phyloP scores from a whole-genome alignment of 2,113 vertebrate genomes.

The Aegithalos caudatus region DNA sequence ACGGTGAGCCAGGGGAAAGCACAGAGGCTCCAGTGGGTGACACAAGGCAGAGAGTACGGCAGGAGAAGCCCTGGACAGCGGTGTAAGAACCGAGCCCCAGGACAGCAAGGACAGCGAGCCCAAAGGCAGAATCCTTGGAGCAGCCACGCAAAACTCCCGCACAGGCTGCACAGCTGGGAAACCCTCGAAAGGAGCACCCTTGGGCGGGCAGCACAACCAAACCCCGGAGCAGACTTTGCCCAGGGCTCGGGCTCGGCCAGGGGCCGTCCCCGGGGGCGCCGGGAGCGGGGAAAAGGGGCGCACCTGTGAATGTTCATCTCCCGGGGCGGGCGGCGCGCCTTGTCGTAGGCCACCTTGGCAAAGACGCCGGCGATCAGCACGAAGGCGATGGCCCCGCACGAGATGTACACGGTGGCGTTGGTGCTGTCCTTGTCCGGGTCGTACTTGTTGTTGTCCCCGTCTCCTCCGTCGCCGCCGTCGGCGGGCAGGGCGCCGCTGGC shows the following conservation, averaged over 20 bases:
- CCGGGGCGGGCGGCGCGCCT: slow-evolving; percentile 93
- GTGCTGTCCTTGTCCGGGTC: slow-evolving; percentile 94
- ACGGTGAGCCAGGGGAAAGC: not conserved
- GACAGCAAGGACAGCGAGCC: not conserved
- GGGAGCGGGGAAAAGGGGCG: slow-evolving; percentile 1
- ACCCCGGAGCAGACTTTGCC: accelerated
- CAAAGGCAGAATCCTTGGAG: not conserved
- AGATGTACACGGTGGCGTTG: slow-evolving; percentile 96
- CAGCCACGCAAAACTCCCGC: not conserved
- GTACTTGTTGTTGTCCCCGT: slow-evolving; percentile 81
- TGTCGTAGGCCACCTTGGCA: slow-evolving; percentile 96
- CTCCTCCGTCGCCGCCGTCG: slow-evolving; percentile 66
- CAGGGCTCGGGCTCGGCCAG: not conserved
- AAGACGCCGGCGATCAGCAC: slow-evolving; percentile 93
- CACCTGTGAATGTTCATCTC: slow-evolving; percentile 99
- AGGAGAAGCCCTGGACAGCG: accelerated
- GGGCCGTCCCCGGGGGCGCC: not conserved
- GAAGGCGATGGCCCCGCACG: slow-evolving; percentile 94
- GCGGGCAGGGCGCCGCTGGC: slow-evolving; percentile 63
- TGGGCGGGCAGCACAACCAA: accelerated
- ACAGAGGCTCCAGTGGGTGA: accelerated
- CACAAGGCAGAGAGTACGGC: not conserved
- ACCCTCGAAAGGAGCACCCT: no score
- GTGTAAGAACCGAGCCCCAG: not conserved
- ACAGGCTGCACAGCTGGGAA: not conserved